Evolutionary conservation across 2,113 vertebrate species (phyloP).

Genomic region (Scomber scombrus): DNA sequence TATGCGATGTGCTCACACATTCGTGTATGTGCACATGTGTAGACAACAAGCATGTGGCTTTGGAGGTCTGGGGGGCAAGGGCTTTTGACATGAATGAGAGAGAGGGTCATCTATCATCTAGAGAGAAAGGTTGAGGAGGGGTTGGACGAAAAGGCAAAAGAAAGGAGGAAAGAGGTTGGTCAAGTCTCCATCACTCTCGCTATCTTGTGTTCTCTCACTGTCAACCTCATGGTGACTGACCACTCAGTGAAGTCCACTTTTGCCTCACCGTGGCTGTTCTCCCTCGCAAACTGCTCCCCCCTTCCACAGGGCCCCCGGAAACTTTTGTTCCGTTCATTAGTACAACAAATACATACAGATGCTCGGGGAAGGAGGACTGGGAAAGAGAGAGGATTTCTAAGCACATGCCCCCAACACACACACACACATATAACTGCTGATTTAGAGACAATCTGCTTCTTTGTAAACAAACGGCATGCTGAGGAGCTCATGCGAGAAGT

Average conservation of each 20-base stretch:
- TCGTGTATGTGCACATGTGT: constrained; percentile 26
- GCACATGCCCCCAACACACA: constrained; percentile 31
- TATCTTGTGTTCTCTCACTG: constrained; percentile 58
- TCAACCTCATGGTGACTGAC: constrained; percentile 60
- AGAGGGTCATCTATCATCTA: constrained; percentile 74
- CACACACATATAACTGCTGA: constrained; percentile 45
- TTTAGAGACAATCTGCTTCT: constrained; percentile 62
- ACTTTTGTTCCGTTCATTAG: constrained; percentile 80
- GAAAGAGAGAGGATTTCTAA: constrained; percentile 58
- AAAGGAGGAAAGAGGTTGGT: constrained; percentile 65
- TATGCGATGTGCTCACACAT: not conserved
- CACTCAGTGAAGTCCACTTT: constrained; percentile 60
- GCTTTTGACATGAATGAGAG: constrained; percentile 68
- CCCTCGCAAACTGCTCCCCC: constrained; percentile 25
- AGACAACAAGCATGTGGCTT: constrained; percentile 58
- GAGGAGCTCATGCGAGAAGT: constrained; percentile 70
- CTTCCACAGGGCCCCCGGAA: constrained; percentile 61
- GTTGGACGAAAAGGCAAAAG: constrained; percentile 56
- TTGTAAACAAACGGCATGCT: constrained; percentile 72
- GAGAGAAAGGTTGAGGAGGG: constrained; percentile 55
- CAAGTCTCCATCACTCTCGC: constrained; percentile 67
- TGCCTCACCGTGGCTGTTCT: constrained; percentile 33
- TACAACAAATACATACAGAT: constrained; percentile 80
- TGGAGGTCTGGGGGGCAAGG: constrained; percentile 47
- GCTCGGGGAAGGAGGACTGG: constrained; percentile 53